phyloP scores from a whole-genome alignment of 92 coral and sea anemone species.

The Porites evermanni region DNA sequence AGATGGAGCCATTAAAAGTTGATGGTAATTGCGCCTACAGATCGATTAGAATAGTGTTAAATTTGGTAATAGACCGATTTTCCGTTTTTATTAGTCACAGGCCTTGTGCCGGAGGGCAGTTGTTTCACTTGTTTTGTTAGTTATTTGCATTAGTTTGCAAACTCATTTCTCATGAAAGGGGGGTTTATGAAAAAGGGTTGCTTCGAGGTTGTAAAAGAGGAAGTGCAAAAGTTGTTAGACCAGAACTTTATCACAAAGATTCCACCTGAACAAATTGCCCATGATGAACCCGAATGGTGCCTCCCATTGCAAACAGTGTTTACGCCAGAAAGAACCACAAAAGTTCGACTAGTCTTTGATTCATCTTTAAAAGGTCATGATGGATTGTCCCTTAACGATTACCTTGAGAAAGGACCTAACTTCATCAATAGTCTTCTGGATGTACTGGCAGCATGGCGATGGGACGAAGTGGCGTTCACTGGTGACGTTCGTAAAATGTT shows the following conservation, averaged over 20 bases:
- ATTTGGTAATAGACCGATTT: too few relatives aligned
- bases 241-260: slow-evolving; percentile 56
- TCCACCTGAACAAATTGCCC: slow-evolving; percentile 43
- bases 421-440: slow-evolving; percentile 42
- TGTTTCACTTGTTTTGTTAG: too few relatives aligned
- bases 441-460: slow-evolving; percentile 63
- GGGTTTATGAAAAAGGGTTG: slow-evolving; percentile 53
- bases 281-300: slow-evolving; percentile 60
- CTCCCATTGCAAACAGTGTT: slow-evolving; percentile 60
- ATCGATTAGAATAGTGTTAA: too few relatives aligned
- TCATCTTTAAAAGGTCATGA: too few relatives aligned
- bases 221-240: slow-evolving; percentile 64
- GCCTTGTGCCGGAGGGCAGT: too few relatives aligned
- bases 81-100: too few relatives aligned
- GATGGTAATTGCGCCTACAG: too few relatives aligned
- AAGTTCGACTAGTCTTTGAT: slow-evolving; percentile 27
- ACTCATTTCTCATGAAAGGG: too few relatives aligned
- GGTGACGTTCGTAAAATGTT: slow-evolving; percentile 48
- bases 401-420: slow-evolving; percentile 52
- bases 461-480: too few relatives aligned
- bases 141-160: too few relatives aligned
- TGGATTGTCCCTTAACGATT: slow-evolving; percentile 1
- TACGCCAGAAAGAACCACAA: slow-evolving; percentile 51
- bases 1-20: too few relatives aligned
- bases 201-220: slow-evolving; percentile 34